Base-by-base conservation (phyloP, 2,888 invertebrate genomes). In the Branchipolynoe longqiensis region DNA sequence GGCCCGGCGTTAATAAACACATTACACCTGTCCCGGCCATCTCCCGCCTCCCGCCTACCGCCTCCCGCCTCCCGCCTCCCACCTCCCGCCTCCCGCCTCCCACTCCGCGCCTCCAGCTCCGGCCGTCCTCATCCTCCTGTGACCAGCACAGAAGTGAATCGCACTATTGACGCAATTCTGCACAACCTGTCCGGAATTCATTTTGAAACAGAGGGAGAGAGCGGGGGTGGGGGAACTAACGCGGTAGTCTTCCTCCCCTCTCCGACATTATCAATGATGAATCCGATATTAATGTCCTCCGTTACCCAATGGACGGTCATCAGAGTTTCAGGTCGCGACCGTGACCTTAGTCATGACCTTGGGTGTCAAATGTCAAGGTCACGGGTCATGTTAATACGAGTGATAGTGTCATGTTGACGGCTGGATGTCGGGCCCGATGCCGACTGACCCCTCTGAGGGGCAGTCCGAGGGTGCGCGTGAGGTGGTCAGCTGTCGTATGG, bases 301-400 rank as follows among this genome's bases (percentile, higher is more conserved):
- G 48, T 78, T 78, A 78, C 54, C 48, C 41, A 78, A 78, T 28
- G 48, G 54, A 78, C 48, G 78, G 78, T 78, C 48, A 54, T 54
- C 78, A n/a, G 28, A 48, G 78, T 25, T 54, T 33, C 41, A 48
- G 78, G 41, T 41, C 48, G 28, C 28, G 78, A 78, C 78, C 78
- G n/a, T 54, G 48, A 48, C 41, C 78, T 48, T 18, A 25, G 54
- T 4, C 1, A 48, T 78, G 78, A 78, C 78, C 78, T 48, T 78
- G 54, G 78, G 78, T 78, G 78, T 78, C 48, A n/a, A 40, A 78
- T 78, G 78, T 78, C 78, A 54, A 78, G 48, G 78, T 41, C 41
- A 25, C 28, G 78, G 69, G 48, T 18, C 48, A 48, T 18, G 78
- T 18, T 41, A 8, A 25, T 40, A 48, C 28, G 28, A 4, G 41